A percentile compares a stretch with the other conserved stretches of the same genome.
These are phyloP conservation scores for Aphidius ervi DNA, from an alignment of 1,140 invertebrate species.

Conservation along the genomic window DNA sequence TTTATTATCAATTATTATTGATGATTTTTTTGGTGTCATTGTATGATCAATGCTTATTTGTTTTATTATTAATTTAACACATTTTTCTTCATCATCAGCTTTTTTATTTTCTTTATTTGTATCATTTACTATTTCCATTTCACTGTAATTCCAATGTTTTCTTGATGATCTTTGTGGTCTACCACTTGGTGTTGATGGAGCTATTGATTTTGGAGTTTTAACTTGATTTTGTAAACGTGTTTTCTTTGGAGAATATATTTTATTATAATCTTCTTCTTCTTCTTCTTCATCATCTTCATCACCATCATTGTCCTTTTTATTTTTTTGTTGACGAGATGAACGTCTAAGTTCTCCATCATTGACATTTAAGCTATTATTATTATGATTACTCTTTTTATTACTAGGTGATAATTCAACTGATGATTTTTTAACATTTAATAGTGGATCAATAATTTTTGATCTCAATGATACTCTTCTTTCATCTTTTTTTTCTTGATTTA, in stretches of 20 bases:
- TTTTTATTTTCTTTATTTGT: conserved; percentile 12
- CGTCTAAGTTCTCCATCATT: not conserved
- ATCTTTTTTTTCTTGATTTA: not conserved
- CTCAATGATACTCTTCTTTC: conserved; percentile 5
- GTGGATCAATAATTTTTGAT: not conserved
- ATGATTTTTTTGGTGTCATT: conserved; percentile 8
- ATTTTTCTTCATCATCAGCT: conserved; percentile 14
- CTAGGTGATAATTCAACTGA: not conserved
- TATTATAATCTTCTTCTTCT: not conserved
- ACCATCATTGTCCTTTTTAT: not conserved
- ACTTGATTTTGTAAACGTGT: conserved; percentile 1
- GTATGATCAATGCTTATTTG: conserved; percentile 4
- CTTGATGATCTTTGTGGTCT: not conserved
- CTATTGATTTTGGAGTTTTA: not conserved
- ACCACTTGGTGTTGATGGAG: not conserved
- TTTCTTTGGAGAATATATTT: no score
- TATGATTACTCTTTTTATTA: not conserved
- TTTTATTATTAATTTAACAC: conserved; percentile 4
- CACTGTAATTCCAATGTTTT: not conserved
- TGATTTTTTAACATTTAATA: not conserved
- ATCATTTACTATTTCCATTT: conserved; percentile 5
- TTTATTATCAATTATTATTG: not conserved
- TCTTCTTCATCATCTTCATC: not conserved
- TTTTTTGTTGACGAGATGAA: not conserved
- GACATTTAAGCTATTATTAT: not conserved